Percentiles rank a stretch among this genome's conserved stretches.
phyloP scores from a whole-genome alignment of 2,113 vertebrate species.

The Hiodon alosoides region DNA sequence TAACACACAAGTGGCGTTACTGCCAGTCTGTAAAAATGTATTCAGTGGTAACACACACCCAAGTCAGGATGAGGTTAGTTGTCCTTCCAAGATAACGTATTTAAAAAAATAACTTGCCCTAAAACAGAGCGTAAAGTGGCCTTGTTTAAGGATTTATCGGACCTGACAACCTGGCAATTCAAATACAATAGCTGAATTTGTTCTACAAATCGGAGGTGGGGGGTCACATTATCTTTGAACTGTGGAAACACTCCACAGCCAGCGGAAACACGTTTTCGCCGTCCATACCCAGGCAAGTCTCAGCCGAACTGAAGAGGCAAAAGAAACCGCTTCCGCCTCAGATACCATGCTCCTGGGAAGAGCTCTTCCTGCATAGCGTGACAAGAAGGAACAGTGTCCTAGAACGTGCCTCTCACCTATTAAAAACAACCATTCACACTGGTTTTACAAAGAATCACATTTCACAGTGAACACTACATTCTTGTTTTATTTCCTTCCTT shows the following conservation, averaged over 20 bases:
- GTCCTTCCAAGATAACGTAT: no score
- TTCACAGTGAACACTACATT: neutral
- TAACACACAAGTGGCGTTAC: no score
- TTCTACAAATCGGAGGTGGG: neutral
- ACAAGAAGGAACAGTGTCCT: neutral
- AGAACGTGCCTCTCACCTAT: neutral
- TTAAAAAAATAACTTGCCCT: no score
- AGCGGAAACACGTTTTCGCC: neutral
- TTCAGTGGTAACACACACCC: no score
- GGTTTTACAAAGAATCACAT: neutral
- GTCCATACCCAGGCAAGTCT: conserved; percentile 36
- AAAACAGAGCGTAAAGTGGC: no score
- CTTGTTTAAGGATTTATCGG: no score
- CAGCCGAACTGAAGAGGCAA: conserved; percentile 35
- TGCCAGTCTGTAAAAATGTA: no score
- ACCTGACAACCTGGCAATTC: no score
- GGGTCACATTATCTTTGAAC: neutral
- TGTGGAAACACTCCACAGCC: conserved; percentile 22
- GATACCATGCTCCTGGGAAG: conserved; percentile 10
- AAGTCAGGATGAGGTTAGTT: no score
- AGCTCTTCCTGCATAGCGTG: conserved; percentile 25
- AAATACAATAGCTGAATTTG: no score
- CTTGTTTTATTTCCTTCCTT: no score
- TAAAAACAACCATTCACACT: neutral
- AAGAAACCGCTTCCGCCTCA: conserved; percentile 22